A percentile compares a stretch with the other conserved stretches of the same genome.
Evolutionary conservation across 2,797 vertebrate genomes (phyloP).

Genomic region (Emys orbicularis): DNA sequence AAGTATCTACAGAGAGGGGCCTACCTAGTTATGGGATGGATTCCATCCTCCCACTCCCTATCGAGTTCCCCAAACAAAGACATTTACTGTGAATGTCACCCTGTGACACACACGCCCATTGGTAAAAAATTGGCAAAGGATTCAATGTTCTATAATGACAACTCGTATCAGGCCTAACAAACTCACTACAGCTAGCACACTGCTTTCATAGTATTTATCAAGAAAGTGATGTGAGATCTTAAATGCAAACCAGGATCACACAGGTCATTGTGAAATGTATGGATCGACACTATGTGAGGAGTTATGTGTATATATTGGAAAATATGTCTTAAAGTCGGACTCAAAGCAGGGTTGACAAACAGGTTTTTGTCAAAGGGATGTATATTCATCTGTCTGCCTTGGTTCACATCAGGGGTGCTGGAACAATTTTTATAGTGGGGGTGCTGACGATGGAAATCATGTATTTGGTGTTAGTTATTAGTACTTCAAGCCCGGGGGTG

Average conservation of each 20-base stretch:
- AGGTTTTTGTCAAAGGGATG: neutral
- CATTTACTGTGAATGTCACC: neutral
- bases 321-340: neutral
- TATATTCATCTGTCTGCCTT: neutral
- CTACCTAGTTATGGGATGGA: neutral
- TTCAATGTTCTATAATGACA: neutral
- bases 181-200: neutral
- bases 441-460: no score
- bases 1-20: neutral
- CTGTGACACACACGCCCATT: neutral
- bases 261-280: neutral
- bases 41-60: neutral
- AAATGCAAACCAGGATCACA: neutral
- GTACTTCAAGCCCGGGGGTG: no score
- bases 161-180: neutral
- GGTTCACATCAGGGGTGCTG: neutral
- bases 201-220: neutral
- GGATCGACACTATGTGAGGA: neutral
- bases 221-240: neutral
- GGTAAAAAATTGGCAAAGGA: neutral
- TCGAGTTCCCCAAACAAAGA: neutral
- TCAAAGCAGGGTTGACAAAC: neutral
- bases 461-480: no score
- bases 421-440: no score
- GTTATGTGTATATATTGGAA: neutral